Conservation (phyloP, 2,888 invertebrate genomes). For the Microctonus hyperodae region DNA sequence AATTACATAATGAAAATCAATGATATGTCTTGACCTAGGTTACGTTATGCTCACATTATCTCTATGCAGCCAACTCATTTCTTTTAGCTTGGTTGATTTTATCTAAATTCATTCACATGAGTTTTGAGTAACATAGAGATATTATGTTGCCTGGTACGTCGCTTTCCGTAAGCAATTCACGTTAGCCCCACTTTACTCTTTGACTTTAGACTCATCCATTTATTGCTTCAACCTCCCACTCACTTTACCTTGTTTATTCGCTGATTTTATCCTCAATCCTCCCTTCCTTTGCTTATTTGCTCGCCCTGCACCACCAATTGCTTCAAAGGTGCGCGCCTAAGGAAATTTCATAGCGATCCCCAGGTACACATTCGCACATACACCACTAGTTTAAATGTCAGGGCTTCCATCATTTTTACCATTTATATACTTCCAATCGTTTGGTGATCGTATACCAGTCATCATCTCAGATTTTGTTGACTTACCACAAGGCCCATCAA, state of each 20-base stretch:
- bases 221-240: slow-evolving; percentile 18
- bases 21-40: not conserved
- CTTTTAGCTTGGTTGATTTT: not conserved
- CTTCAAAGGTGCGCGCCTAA: slow-evolving; percentile 46
- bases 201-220: slow-evolving; percentile 17
- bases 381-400: slow-evolving; percentile 24
- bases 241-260: slow-evolving; percentile 27
- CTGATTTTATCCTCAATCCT: slow-evolving; percentile 34
- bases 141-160: slow-evolving; percentile 57
- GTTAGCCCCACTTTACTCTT: slow-evolving; percentile 10
- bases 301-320: not conserved
- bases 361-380: slow-evolving; percentile 27
- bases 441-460: slow-evolving; percentile 21
- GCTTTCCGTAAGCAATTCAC: slow-evolving; percentile 41
- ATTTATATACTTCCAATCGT: not conserved
- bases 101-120: slow-evolving; percentile 25
- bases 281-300: slow-evolving; percentile 32
- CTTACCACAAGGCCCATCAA: not conserved
- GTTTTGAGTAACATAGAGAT: not conserved
- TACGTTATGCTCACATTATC: not conserved
- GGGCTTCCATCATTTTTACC: slow-evolving; percentile 6
- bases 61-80: not conserved
- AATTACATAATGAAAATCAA: not conserved
- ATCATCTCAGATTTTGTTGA: not conserved
- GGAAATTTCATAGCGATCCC: slow-evolving; percentile 47